Evolutionary conservation across 2,888 invertebrate species (phyloP).

Genomic region (Coelinius sp.): DNA sequence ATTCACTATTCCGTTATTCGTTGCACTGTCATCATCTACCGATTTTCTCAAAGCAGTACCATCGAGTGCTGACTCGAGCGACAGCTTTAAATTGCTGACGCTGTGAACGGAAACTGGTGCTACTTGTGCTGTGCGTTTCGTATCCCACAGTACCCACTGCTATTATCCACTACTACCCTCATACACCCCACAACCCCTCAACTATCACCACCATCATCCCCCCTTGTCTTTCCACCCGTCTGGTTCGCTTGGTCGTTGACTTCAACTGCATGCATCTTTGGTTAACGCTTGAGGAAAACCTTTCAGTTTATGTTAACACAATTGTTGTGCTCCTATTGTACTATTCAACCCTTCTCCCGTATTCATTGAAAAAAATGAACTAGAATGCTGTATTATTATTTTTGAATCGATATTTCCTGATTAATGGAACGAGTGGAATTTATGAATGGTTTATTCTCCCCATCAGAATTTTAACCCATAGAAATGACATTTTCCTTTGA

Average conservation of each 20-base stretch:
- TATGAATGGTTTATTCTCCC: too few species aligned
- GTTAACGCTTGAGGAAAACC: conserved; percentile 15
- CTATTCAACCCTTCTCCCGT: not conserved
- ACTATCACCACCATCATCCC: not conserved
- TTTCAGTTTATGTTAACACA: conserved; percentile 13
- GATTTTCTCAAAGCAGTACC: conserved; percentile 18
- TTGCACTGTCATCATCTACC: conserved; percentile 27
- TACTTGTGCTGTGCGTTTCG: conserved; percentile 18
- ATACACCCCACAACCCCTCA: too few species aligned
- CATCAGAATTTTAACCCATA: too few species aligned
- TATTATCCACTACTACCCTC: conserved; percentile 15
- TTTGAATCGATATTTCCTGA: too few species aligned
- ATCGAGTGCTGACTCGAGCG: conserved; percentile 35
- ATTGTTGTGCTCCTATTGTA: not conserved
- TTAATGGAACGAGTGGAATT: too few species aligned
- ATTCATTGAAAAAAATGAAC: too few species aligned
- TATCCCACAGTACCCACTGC: conserved; percentile 20
- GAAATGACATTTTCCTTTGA: too few species aligned
- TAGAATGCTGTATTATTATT: too few species aligned
- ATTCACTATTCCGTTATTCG: conserved; percentile 20
- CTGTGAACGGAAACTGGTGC: conserved; percentile 32
- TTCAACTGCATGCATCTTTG: conserved; percentile 16
- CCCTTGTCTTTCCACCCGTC: not conserved
- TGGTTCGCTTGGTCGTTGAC: not conserved
- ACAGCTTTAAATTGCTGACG: conserved; percentile 34